Evolutionary conservation across 2,888 invertebrate species (phyloP), one percentile per base, ranked within the genome.

Genomic region (Calameuta filiformis): DNA sequence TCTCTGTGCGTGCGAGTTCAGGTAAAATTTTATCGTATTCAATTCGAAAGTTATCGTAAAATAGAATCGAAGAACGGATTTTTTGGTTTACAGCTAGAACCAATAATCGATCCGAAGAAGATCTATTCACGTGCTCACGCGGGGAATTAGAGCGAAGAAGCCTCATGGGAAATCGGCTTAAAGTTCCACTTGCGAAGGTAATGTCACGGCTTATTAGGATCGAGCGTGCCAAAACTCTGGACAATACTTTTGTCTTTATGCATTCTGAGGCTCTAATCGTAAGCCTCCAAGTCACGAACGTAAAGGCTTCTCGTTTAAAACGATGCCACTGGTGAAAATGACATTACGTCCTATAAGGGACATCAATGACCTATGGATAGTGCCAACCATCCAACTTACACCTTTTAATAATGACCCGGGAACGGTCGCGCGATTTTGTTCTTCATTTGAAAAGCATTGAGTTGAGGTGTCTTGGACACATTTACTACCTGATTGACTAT

Each of bases 121-220:
- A 74, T 69, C 73, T 75, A 76, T 82, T 87, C 86, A 85, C 85
- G 85, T 83, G 84, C 30, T 73, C 73, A 37, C 35, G 33, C 69
- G 82, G 75, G 79, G 85, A 87, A 87, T 88, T 87, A 87, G 87
- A 87, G 85, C 87, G 83, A 86, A 84, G 86, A 86, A 83, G 82
- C 82, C 82, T 85, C 85, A 83, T 83, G 83, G 83, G 86, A 88
- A 89, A 89, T 88, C 83, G 85, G 86, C 85, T 87, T 86, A 87
- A 83, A 81, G 83, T 81, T 83, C 79, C 12, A 31, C 30, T 71
- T 71, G 71, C 12, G 30, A 71, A 71, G 71, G 71, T 71, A 71
- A 30, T 34, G 71, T 71, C 34, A 23, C 56, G 9, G 9, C 9
- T 56, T 56, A 56, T 56, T 56, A 56, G 56, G 23, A 23, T 56